A percentile compares a stretch with the other conserved stretches of the same genome.
Evolutionary conservation across 2,888 invertebrate genomes (phyloP).

Genomic region (Cactoblastis cactorum): DNA sequence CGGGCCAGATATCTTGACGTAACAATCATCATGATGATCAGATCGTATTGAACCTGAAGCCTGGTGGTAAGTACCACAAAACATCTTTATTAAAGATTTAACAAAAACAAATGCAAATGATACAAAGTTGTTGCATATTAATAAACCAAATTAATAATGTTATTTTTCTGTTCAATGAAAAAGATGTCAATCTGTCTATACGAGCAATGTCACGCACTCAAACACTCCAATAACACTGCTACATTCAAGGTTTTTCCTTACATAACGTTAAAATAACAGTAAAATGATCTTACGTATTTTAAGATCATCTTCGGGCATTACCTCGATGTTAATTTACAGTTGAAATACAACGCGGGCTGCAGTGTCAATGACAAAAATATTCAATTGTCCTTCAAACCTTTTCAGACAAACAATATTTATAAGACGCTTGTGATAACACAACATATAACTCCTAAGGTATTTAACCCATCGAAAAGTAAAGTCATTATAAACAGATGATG

Average conservation of each 20-base stretch:
- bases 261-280: slow-evolving; percentile 1
- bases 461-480: too few relatives aligned
- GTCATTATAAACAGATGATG: too few relatives aligned
- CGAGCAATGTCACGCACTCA: not conserved
- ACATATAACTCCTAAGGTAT: too few relatives aligned
- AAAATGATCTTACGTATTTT: not conserved
- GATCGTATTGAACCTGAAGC: too few relatives aligned
- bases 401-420: too few relatives aligned
- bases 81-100: not conserved
- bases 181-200: slow-evolving; percentile 1
- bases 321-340: not conserved
- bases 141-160: not conserved
- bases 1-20: too few relatives aligned
- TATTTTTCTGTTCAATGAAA: not conserved
- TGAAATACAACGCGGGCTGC: not conserved
- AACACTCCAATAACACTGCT: not conserved
- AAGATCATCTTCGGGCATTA: not conserved
- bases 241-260: slow-evolving; percentile 2
- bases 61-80: too few relatives aligned
- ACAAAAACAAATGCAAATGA: not conserved
- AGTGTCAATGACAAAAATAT: not conserved
- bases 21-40: too few relatives aligned
- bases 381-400: too few relatives aligned
- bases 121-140: not conserved
- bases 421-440: too few relatives aligned